Conservation (phyloP, 1,140 invertebrate species). For the Batillaria attramentaria region DNA sequence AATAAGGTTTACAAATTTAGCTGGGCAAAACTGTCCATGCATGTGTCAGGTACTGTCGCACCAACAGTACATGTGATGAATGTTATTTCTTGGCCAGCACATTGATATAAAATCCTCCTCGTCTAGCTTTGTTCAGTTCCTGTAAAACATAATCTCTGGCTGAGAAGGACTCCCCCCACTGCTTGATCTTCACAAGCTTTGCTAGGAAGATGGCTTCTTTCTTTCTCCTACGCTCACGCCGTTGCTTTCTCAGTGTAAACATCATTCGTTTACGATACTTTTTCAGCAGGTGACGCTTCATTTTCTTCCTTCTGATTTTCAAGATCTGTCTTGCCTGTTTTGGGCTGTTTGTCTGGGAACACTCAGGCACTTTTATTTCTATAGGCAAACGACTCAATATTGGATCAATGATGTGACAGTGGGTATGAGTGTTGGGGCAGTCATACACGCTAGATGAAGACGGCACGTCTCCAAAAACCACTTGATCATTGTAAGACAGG, state of each 20-base stretch:
- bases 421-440: too few relatives aligned
- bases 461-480: too few relatives aligned
- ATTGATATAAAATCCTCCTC: conserved; percentile 42
- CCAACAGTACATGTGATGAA: too few relatives aligned
- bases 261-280: conserved; percentile 42
- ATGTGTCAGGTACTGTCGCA: too few relatives aligned
- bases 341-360: background rate
- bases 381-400: too few relatives aligned
- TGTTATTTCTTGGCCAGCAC: conserved; percentile 24
- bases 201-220: conserved; percentile 39
- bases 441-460: too few relatives aligned
- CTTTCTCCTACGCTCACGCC: conserved; percentile 20
- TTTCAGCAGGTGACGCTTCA: conserved; percentile 45
- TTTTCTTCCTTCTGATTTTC: conserved; percentile 43
- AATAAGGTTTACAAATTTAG: too few relatives aligned
- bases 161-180: conserved; percentile 34
- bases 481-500: too few relatives aligned
- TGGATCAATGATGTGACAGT: too few relatives aligned
- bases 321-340: conserved; percentile 38
- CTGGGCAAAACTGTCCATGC: too few relatives aligned
- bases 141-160: conserved; percentile 34
- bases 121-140: conserved; percentile 36
- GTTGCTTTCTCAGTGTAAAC: conserved; percentile 34
- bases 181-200: conserved; percentile 21
- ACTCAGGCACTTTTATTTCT: background rate